These are phyloP conservation scores for Alethe castanea DNA, from an alignment of 2,113 vertebrate genomes.

Conservation along the genomic window DNA sequence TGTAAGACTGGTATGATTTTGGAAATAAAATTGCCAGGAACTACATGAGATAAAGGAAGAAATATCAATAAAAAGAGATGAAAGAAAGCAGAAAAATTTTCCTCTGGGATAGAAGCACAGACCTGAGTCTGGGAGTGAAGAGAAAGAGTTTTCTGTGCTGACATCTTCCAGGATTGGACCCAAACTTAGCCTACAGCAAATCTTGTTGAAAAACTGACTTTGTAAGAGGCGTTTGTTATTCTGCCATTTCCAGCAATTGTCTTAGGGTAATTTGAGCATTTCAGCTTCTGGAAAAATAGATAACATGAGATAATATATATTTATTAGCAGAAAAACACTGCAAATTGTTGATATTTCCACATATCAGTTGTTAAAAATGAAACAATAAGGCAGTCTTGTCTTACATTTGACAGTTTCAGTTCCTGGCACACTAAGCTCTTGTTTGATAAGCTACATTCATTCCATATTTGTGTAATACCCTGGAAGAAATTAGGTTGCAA, in stretches of 20 bases:
- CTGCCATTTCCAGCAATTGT: not conserved
- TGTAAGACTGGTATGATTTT: not conserved
- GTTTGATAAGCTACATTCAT: conserved; percentile 66
- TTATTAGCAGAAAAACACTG: conserved; percentile 21
- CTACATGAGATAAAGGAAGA: not conserved
- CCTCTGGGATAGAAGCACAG: accelerated
- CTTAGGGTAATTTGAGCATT: not conserved
- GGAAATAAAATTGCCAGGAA: not conserved
- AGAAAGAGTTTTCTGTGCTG: not conserved
- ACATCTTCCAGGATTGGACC: not conserved
- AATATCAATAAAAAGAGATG: not conserved
- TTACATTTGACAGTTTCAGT: conserved; percentile 64
- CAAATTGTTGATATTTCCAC: conserved; percentile 45
- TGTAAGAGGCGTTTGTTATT: not conserved
- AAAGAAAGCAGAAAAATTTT: not conserved
- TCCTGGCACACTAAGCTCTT: conserved; percentile 63
- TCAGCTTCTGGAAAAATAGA: conserved; percentile 20
- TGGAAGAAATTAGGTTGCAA: conserved; percentile 87
- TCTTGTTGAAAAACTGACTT: not conserved
- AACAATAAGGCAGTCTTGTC: conserved; percentile 66
- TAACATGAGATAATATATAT: conserved; percentile 37
- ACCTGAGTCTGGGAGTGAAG: not conserved
- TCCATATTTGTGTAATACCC: conserved; percentile 85
- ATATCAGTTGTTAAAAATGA: conserved; percentile 53
- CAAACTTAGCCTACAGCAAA: not conserved